Evolutionary conservation across 2,888 invertebrate species (phyloP).

Genomic region (Pyrrhosoma nymphula): DNA sequence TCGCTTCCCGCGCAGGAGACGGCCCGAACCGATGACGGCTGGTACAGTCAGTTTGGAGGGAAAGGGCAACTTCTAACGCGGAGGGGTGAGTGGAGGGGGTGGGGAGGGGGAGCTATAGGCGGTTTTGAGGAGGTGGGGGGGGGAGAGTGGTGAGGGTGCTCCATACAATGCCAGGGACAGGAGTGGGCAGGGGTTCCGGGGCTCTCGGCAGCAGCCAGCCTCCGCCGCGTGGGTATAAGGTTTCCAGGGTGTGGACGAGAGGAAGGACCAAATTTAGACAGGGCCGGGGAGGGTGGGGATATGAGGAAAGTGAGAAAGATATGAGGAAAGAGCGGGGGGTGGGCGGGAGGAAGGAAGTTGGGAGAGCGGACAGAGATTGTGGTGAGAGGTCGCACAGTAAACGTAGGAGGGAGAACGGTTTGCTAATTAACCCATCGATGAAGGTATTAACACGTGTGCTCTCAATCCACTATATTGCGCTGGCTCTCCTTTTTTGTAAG

Average conservation of each 20-base stretch:
- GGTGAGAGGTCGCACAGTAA: background rate
- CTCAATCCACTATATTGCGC: too few species aligned
- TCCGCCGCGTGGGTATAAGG: slow-evolving; percentile 9
- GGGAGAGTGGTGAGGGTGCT: background rate
- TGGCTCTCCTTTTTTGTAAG: too few species aligned
- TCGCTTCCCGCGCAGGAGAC: background rate
- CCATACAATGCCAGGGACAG: slow-evolving; percentile 12
- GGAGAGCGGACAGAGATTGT: background rate
- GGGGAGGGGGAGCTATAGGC: background rate
- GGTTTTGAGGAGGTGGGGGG: background rate
- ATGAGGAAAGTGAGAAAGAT: background rate
- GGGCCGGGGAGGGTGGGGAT: background rate
- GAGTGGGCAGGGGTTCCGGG: background rate
- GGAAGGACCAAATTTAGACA: slow-evolving; percentile 57
- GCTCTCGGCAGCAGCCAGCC: background rate
- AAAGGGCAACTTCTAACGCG: slow-evolving; percentile 21
- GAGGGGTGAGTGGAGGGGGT: background rate
- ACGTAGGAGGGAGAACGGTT: too few species aligned
- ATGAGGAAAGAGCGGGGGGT: slow-evolving; percentile 31
- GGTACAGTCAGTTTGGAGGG: too few species aligned
- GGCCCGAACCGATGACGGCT: too few species aligned
- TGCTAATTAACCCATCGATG: background rate
- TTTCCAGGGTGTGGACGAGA: slow-evolving; percentile 30
- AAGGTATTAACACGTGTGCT: background rate
- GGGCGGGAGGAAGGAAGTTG: background rate